phyloP scores from a whole-genome alignment of 2,888 invertebrate genomes.

The Theodoxus fluviatilis region DNA sequence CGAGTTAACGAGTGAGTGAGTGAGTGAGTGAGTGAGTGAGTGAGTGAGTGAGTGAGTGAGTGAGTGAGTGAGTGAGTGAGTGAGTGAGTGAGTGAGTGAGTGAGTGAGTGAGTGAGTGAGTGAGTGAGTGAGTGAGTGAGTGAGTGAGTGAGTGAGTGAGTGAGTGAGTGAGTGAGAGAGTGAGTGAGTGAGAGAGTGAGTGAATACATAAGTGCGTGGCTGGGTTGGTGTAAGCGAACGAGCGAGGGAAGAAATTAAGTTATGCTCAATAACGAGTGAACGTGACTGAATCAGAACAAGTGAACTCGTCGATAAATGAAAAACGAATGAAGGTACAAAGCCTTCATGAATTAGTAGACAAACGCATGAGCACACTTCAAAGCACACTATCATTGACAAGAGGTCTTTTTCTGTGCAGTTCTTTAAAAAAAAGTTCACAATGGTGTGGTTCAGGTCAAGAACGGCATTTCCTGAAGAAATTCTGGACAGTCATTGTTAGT shows the following conservation, averaged over 20 bases:
- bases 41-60: background rate
- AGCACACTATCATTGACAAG: too few relatives aligned
- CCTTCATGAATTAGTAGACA: too few relatives aligned
- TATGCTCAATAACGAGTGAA: conserved; percentile 8
- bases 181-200: conserved; percentile 9
- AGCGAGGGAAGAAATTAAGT: background rate
- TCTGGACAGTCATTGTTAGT: too few relatives aligned
- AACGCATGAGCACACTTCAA: too few relatives aligned
- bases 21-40: conserved; percentile 4
- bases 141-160: conserved; percentile 11
- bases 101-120: conserved; percentile 1
- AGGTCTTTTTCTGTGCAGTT: too few relatives aligned
- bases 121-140: conserved; percentile 15
- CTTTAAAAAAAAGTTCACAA: too few relatives aligned
- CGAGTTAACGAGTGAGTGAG: background rate
- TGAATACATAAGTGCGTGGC: background rate
- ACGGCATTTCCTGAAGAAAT: too few relatives aligned
- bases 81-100: conserved; percentile 2
- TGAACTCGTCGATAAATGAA: too few relatives aligned
- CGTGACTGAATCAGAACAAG: too few relatives aligned
- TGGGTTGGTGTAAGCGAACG: background rate
- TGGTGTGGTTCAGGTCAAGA: too few relatives aligned
- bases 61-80: background rate
- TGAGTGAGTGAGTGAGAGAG: background rate
- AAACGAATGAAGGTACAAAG: too few relatives aligned